Percentiles rank a stretch among this genome's conserved stretches.
phyloP scores from a whole-genome alignment of 1,140 invertebrate genomes.

The Protaetia brevitarsis region DNA sequence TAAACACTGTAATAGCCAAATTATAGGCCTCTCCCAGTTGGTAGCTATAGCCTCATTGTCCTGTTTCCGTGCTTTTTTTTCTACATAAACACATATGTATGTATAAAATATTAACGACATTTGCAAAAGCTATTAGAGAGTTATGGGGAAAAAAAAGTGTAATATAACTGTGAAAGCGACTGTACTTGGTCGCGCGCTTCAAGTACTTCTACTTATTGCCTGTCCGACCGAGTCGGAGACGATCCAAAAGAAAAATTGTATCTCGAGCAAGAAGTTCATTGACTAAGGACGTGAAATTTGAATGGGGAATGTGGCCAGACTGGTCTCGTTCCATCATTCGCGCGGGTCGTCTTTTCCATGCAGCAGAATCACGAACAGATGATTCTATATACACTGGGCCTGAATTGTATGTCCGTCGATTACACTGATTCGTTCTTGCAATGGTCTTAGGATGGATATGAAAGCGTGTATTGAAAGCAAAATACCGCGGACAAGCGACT shows the following conservation, averaged over 20 bases:
- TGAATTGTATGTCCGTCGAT: background rate
- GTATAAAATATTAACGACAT: background rate
- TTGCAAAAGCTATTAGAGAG: background rate
- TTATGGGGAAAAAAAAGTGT: background rate
- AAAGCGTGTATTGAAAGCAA: background rate
- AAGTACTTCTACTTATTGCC: background rate
- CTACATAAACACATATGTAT: too few species aligned
- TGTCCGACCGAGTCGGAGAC: background rate
- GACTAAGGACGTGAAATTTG: constrained; percentile 14
- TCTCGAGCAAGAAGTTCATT: constrained; percentile 1
- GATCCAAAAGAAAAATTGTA: background rate
- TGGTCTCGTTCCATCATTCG: constrained; percentile 17
- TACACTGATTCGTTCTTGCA: background rate
- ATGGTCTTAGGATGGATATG: background rate
- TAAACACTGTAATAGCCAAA: background rate
- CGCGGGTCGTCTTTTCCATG: background rate
- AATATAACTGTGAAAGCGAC: constrained; percentile 10
- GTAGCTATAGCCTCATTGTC: background rate
- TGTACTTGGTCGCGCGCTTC: background rate
- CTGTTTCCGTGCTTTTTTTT: background rate
- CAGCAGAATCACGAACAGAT: constrained; percentile 6
- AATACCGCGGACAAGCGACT: background rate
- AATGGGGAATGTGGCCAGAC: constrained; percentile 14
- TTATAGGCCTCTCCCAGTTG: background rate
- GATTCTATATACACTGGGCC: background rate